Base-by-base conservation (phyloP, 2,888 invertebrate genomes). In the Orchesellides sinensis region DNA sequence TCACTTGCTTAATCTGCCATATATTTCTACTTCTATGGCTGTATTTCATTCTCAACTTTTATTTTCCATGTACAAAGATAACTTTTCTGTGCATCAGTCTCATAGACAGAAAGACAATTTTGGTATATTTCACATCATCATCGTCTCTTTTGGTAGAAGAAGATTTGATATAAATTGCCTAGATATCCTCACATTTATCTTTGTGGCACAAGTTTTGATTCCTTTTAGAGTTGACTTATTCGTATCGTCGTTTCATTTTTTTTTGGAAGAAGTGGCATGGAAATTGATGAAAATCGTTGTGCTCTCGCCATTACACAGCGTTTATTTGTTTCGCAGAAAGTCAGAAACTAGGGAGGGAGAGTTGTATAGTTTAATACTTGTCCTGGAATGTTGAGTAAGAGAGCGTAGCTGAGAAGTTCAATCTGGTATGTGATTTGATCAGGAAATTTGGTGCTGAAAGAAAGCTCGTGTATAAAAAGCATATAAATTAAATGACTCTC, bases 381-480 rank as follows among this genome's bases (percentile, higher is more conserved):
- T 32, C 32, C 5, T 32, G 63, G 40, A 19, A 35, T 35, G 14
- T 14, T 49, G 12, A 23, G 47, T 12, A 14, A 27, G 66, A n/a
- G 27, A 45, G 14, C 25, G 45, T 2, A 12, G 2, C 14, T 35
- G 59, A 10, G 12, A 35, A 56, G 25, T 23, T 40, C 27, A 73
- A 73, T 73, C 61, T 59, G 49, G 32, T n/a, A 45, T 19, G 54
- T 68, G 66, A 75, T 75, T 75, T 56, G 68, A 74, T 74, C 47
- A 73, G 32, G 40, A 49, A 66, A 63, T 75, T 65, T 35, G 54
- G 49, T n/a, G n/a, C n/a, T n/a, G n/a, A n/a, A n/a, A n/a, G n/a
- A n/a, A n/a, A n/a, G n/a, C n/a, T 32, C 10, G 32, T 6, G 10
- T 32, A 10, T 32, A 32, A 6, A 10, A 6, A 6, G 32, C 32